These are phyloP conservation scores for Coranthus polyacanthus DNA, from an alignment of 2,797 vertebrate species.

Conservation along the genomic window DNA sequence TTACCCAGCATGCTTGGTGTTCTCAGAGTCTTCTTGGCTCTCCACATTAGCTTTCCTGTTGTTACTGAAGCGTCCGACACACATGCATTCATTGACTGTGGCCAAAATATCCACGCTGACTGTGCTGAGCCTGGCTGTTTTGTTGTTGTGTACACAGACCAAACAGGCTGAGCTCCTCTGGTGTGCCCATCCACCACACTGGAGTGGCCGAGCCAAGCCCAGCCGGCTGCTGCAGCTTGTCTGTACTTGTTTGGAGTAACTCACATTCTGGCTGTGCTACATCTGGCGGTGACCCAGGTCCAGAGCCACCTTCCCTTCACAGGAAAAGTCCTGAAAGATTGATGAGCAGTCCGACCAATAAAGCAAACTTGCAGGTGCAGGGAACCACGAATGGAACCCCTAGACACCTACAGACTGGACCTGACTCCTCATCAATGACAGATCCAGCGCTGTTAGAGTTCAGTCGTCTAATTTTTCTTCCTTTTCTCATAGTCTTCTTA, in stretches of 20 bases:
- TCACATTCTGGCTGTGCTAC: constrained; percentile 55
- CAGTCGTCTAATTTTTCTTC: constrained; percentile 16
- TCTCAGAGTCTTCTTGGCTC: constrained; percentile 52
- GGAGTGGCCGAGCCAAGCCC: constrained; percentile 51
- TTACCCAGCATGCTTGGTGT: constrained; percentile 66
- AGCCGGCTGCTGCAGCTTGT: constrained; percentile 55
- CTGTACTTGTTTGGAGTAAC: constrained; percentile 58
- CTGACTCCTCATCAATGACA: constrained; percentile 35
- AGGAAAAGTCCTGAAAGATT: constrained; percentile 72
- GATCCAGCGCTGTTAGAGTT: constrained; percentile 21
- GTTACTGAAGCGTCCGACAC: constrained; percentile 64
- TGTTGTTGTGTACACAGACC: constrained; percentile 67
- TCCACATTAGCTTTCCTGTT: constrained; percentile 45
- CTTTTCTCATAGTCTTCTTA: constrained; percentile 1
- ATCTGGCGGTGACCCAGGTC: constrained; percentile 50
- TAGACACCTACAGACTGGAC: constrained; percentile 41
- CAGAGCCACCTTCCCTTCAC: constrained; percentile 44
- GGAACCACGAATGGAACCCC: constrained; percentile 66
- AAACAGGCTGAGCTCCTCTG: constrained; percentile 63
- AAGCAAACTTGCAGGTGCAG: constrained; percentile 48
- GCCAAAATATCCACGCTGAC: constrained; percentile 46
- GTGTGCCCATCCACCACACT: constrained; percentile 57
- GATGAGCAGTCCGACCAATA: constrained; percentile 56
- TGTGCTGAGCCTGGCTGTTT: constrained; percentile 51
- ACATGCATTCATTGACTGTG: constrained; percentile 49